Evolutionary conservation across 2,113 vertebrate genomes (phyloP).

Genomic region (Tricholaema leucomelas): DNA sequence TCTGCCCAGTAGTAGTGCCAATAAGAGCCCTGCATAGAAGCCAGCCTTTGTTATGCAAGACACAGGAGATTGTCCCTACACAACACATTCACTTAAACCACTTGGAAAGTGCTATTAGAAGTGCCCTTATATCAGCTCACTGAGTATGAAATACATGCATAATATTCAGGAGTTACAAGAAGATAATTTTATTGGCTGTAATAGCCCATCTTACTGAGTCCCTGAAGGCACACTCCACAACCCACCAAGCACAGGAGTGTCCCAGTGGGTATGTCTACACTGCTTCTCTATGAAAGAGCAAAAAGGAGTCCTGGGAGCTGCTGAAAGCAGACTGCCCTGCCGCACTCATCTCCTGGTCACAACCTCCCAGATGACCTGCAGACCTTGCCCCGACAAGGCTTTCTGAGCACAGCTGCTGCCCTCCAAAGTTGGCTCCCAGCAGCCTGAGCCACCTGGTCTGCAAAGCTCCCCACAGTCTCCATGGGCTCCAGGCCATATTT

Average conservation of each 20-base stretch:
- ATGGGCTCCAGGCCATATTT: rapidly evolving
- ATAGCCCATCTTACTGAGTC: background rate
- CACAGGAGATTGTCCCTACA: background rate
- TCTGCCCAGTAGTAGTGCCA: background rate
- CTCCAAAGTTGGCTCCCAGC: background rate
- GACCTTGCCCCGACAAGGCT: background rate
- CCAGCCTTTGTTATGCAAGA: background rate
- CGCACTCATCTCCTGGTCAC: rapidly evolving
- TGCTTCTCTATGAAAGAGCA: background rate
- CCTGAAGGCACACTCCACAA: constrained; percentile 25
- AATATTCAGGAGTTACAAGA: constrained; percentile 5
- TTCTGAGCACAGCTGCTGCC: background rate
- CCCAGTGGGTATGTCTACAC: background rate
- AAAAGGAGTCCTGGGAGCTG: background rate
- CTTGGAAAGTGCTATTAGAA: background rate
- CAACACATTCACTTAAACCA: background rate
- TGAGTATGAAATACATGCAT: constrained; percentile 33
- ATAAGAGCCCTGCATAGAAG: background rate
- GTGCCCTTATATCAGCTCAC: constrained; percentile 31
- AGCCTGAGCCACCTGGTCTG: background rate
- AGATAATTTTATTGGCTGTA: constrained; percentile 34
- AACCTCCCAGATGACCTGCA: background rate
- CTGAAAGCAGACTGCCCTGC: background rate
- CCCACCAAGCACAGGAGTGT: background rate
- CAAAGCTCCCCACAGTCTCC: background rate